phyloP scores from a whole-genome alignment of 2,113 vertebrate species.

The Perognathus longimembris region DNA sequence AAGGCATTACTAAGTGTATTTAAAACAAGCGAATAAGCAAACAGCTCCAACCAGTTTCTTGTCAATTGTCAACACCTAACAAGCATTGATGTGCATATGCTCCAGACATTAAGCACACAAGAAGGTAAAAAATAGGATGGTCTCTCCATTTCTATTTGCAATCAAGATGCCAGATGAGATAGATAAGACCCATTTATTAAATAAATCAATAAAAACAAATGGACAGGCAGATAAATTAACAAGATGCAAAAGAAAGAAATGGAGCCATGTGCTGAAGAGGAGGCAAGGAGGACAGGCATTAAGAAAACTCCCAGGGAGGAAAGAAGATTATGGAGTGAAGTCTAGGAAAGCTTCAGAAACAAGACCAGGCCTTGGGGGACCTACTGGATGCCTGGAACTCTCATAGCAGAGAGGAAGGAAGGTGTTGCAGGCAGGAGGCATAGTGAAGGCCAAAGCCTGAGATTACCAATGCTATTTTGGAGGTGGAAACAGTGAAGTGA shows the following conservation, averaged over 20 bases:
- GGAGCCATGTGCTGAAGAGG: background rate
- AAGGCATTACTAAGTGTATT: background rate
- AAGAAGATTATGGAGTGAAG: background rate
- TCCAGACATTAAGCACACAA: background rate
- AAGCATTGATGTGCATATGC: background rate
- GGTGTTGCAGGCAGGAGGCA: conserved; percentile 26
- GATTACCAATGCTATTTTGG: conserved; percentile 25
- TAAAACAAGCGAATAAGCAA: background rate
- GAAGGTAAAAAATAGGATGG: background rate
- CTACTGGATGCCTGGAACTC: background rate
- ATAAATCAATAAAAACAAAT: background rate
- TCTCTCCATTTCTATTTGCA: background rate
- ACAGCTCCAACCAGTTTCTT: background rate
- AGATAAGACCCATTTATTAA: background rate
- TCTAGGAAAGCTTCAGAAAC: background rate
- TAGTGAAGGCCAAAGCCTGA: conserved; percentile 51
- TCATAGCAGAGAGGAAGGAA: conserved; percentile 43
- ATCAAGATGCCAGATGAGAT: conserved; percentile 19
- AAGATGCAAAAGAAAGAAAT: background rate
- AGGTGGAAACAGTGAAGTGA: background rate
- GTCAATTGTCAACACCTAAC: background rate
- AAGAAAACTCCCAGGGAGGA: background rate
- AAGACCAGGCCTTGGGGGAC: background rate
- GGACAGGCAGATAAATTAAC: background rate
- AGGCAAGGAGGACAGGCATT: background rate